Evolutionary conservation across 1,140 invertebrate species (phyloP), one percentile per base, ranked within the genome.

Genomic region (Eupeodes corollae): DNA sequence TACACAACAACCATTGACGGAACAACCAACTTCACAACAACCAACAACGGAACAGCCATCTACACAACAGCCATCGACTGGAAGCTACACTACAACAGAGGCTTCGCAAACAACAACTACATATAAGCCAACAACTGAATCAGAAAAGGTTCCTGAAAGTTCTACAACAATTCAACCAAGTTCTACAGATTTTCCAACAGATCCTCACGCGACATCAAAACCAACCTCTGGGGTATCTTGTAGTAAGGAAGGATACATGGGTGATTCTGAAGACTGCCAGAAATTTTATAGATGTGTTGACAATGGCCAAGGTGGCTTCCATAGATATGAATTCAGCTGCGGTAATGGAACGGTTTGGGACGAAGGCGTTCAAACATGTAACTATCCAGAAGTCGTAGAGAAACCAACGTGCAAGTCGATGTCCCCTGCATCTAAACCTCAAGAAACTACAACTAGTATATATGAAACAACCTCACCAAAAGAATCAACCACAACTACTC

Each of bases 271-370:
- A 31, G 71, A 84, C 48, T 86, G 83, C 51, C 72, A 61, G 33
- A 80, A 80, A 53, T 85, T 85, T 55, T 82, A 83, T 53, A 72
- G 80, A 54, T 85, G 83, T 62, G 75, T 83, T 0, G 60, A 69
- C 41, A 70, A 77, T 45, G 75, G 75, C 2, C 61, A 70, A 30
- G 73, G 69, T 14, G 71, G 70, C 2, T 79, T 68, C 41, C 70
- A 55, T 2, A 73, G 70, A 54, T 75, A 79, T 55, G 72, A 79
- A 39, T 84, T 80, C 58, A 68, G 66, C 42, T 84, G 81, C 57
- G 78, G 73, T 1, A 58, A 64, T 16, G 80, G 79, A 49, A 84
- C 81, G 2, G 75, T 81, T 30, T 84, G 79, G 78, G 79, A 84
- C 63, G 68, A 73, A 45, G 53, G 70, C 1, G 53, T 71, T 12